These are phyloP conservation scores for Cheirogaleus medius DNA, from an alignment of 2,113 vertebrate genomes.

Conservation along the genomic window DNA sequence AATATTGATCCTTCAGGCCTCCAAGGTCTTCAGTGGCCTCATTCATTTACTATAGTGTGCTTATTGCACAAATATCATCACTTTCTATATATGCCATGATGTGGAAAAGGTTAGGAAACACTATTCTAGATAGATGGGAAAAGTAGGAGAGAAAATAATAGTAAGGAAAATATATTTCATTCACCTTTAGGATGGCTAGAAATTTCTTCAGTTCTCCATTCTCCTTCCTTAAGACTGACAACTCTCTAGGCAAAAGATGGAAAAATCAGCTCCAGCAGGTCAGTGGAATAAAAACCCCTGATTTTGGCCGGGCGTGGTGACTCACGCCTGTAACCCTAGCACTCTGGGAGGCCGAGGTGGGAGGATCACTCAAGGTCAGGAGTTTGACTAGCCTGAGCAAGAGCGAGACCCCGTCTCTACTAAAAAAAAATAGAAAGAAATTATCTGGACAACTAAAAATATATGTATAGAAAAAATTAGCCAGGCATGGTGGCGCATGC, in stretches of 20 bases:
- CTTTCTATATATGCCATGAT: neutral
- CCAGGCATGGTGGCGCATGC: no score
- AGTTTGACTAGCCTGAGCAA: no score
- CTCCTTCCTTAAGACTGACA: constrained; percentile 86
- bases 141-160: constrained; percentile 29
- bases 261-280: constrained; percentile 52
- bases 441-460: no score
- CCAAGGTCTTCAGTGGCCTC: constrained; percentile 1
- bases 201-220: constrained; percentile 89
- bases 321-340: no score
- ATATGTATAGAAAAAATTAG: no score
- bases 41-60: neutral
- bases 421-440: no score
- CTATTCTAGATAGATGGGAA: neutral
- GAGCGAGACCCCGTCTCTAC: no score
- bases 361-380: no score
- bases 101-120: constrained; percentile 43
- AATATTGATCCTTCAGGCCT: neutral
- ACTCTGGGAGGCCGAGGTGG: no score
- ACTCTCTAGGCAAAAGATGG: constrained; percentile 80
- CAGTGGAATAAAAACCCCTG: neutral
- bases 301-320: no score
- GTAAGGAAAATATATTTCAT: constrained; percentile 41
- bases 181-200: constrained; percentile 88
- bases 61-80: neutral